These are phyloP conservation scores for Stichopus horrens DNA, from an alignment of 53 echinoderm and acorn worm species.

Conservation along the genomic window DNA sequence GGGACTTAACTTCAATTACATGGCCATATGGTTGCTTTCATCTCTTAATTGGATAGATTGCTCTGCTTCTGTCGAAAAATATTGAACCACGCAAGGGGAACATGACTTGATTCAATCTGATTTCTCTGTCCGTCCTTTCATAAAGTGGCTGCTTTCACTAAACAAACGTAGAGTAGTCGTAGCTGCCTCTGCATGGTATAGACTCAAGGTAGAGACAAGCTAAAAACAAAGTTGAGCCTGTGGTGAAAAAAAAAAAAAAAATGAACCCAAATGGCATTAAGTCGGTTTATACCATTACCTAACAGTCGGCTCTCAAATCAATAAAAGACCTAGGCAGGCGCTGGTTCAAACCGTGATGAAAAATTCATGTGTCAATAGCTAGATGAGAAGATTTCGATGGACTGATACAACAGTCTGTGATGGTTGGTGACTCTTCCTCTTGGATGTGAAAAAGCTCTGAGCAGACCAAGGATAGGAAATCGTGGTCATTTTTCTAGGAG, in stretches of 20 bases:
- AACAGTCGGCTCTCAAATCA: constrained; percentile 19
- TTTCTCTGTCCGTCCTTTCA: neutral
- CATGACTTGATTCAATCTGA: constrained; percentile 1
- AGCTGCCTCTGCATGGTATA: neutral
- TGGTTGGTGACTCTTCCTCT: too few species aligned
- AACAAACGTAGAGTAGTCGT: neutral
- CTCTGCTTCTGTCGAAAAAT: constrained; percentile 26
- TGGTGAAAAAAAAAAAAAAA: constrained; percentile 16
- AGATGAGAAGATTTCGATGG: neutral
- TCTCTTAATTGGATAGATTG: constrained; percentile 25
- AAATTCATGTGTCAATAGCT: constrained; percentile 26
- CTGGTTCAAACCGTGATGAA: constrained; percentile 6
- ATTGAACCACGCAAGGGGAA: constrained; percentile 7
- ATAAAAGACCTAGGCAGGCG: neutral
- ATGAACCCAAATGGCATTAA: constrained; percentile 7
- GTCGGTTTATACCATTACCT: constrained; percentile 33
- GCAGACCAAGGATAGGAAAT: too few species aligned
- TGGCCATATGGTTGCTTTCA: constrained; percentile 31
- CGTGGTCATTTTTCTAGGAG: too few species aligned
- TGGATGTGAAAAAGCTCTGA: too few species aligned
- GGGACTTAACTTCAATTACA: constrained; percentile 23
- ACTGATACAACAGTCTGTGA: neutral
- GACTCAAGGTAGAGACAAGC: neutral
- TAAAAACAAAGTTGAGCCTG: neutral
- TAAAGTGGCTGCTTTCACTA: constrained; percentile 8